Base-by-base conservation (phyloP, 1,140 invertebrate genomes). In the Campodea augens region DNA sequence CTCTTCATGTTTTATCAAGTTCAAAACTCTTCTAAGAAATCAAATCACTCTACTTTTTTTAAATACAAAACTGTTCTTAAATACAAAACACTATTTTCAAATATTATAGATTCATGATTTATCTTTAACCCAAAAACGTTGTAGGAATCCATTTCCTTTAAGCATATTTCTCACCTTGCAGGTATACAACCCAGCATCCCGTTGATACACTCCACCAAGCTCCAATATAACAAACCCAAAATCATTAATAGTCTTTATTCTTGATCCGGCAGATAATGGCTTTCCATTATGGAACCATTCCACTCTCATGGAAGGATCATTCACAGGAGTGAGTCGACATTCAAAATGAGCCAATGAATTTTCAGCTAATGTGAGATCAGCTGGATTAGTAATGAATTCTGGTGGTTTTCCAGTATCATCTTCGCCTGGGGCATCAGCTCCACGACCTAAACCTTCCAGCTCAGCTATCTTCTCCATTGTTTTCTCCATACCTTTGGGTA, bases 231-330 rank as follows among this genome's bases (percentile, higher is more conserved):
- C 87, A 55, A 88, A 91, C 23, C 88, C 88, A 64, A 92, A 92
- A 57, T 93, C 87, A 52, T 87, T 87, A 46, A 90, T 89, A 0
- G 83, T 89, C 58, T 89, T 89, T 44, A 90, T 77, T 60, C 86
- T 73, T 5, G 83, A 87, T 39, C 86, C 87, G 48, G 82, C 76
- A 54, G 80, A 74, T 38, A 93, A 66, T 7, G 86, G 73, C 66
- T 91, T 88, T 25, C 89, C 90, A 61, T 96, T 92, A 53, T 93
- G 88, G 73, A 79, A 95, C 90, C 90, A 96, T 64, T 95, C 90
- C 13, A 96, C 86, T 51, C 79, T 72, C 79, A 95, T 82, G 46
- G 80, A 86, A 1, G 84, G 81, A 65, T 95, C 89, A 54, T 87
- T 86, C 5, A 89, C 73, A n/a, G 90, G 90, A 44, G 77, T 74